A percentile compares a stretch with the other conserved stretches of the same genome.
Evolutionary conservation across 92 coral and sea anemone species (phyloP).

Genomic region (Plumapathes pennacea): DNA sequence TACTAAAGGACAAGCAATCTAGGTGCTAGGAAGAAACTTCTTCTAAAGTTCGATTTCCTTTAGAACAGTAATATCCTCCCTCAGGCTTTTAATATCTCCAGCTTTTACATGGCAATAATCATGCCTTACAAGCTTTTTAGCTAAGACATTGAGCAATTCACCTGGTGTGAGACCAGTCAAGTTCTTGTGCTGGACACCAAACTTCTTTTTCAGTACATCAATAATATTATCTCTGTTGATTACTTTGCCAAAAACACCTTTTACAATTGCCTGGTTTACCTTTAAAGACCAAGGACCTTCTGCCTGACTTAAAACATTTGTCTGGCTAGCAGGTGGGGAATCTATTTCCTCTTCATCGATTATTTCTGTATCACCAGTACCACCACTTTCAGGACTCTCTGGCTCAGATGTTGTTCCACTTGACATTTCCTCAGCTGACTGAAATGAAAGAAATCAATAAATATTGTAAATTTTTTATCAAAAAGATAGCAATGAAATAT

Average conservation of each 20-base stretch:
- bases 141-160: slow-evolving; percentile 37
- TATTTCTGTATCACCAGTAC: slow-evolving; percentile 32
- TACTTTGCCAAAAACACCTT: slow-evolving; percentile 31
- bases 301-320: slow-evolving; percentile 4
- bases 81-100: slow-evolving; percentile 20
- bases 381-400: slow-evolving; percentile 25
- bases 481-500: slow-evolving; percentile 13
- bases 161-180: slow-evolving; percentile 26
- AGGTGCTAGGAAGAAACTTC: too few species aligned
- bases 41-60: slow-evolving; percentile 30
- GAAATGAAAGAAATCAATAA: slow-evolving; percentile 9
- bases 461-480: slow-evolving; percentile 5
- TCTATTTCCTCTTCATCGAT: slow-evolving; percentile 27
- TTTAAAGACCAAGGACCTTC: slow-evolving; percentile 14
- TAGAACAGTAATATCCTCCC: slow-evolving; percentile 20
- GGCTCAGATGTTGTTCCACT: slow-evolving; percentile 29
- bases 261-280: slow-evolving; percentile 35
- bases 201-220: slow-evolving; percentile 23
- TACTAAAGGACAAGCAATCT: too few species aligned
- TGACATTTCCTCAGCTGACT: slow-evolving; percentile 14
- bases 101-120: slow-evolving; percentile 28
- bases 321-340: slow-evolving; percentile 23
- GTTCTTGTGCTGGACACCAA: slow-evolving; percentile 30
- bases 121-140: slow-evolving; percentile 12
- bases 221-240: slow-evolving; percentile 26